Evolutionary conservation across 2,888 invertebrate genomes (phyloP).

Genomic region (Plebejus melissa): DNA sequence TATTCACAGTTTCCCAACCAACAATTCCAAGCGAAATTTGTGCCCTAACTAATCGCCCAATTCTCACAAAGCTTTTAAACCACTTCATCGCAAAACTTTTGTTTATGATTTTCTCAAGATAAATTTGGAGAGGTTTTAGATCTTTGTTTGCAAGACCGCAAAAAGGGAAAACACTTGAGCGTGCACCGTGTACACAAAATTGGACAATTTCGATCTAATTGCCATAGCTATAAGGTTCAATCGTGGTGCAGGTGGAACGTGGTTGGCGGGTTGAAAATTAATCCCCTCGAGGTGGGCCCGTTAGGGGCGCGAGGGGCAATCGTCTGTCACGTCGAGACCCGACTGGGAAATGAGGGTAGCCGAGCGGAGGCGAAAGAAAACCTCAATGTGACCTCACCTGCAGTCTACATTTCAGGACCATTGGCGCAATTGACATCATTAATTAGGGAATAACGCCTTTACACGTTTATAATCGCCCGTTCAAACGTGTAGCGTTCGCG

Average conservation of each 20-base stretch:
- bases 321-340: constrained; percentile 46
- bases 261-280: constrained; percentile 64
- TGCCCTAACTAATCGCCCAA: background rate
- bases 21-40: background rate
- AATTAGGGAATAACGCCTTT: background rate
- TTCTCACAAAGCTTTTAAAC: constrained; percentile 11
- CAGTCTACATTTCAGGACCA: too few relatives aligned
- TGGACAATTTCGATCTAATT: background rate
- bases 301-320: constrained; percentile 57
- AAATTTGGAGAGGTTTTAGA: constrained; percentile 51
- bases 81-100: background rate
- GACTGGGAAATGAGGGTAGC: background rate
- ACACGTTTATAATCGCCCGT: background rate
- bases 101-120: constrained; percentile 32
- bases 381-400: background rate
- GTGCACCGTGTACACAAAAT: constrained; percentile 38
- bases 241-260: constrained; percentile 42
- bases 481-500: background rate
- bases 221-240: background rate
- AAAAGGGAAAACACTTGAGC: constrained; percentile 59
- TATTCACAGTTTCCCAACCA: background rate
- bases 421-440: too few relatives aligned
- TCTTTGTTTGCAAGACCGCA: constrained; percentile 53
- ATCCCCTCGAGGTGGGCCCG: constrained; percentile 62
- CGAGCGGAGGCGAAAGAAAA: background rate